Conservation (phyloP, 2,113 vertebrate species). For the Callopanchax toddi region DNA sequence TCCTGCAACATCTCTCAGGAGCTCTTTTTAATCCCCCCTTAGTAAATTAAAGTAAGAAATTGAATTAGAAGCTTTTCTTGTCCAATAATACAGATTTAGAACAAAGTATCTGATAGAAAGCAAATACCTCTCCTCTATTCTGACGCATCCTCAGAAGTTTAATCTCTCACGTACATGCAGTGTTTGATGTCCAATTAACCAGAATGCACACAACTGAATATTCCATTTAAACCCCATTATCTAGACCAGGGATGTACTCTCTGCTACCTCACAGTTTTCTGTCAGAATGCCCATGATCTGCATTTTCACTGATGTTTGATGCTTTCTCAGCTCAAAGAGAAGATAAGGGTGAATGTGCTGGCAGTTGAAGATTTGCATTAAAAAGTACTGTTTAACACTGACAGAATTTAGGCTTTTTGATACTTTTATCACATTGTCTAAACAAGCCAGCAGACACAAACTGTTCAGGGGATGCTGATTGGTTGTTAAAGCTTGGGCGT, state of each 20-base stretch:
- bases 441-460: background rate
- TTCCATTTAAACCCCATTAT: slow-evolving; percentile 69
- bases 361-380: slow-evolving; percentile 17
- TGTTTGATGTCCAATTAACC: slow-evolving; percentile 77
- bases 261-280: slow-evolving; percentile 51
- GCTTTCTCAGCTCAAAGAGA: slow-evolving; percentile 26
- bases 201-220: slow-evolving; percentile 70
- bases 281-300: slow-evolving; percentile 64
- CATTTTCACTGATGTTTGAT: slow-evolving; percentile 50
- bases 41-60: slow-evolving; percentile 74
- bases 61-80: slow-evolving; percentile 73
- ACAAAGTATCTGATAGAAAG: slow-evolving; percentile 71
- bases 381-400: slow-evolving; percentile 1
- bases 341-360: slow-evolving; percentile 28
- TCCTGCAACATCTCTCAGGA: slow-evolving; percentile 67
- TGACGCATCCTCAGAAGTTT: slow-evolving; percentile 70
- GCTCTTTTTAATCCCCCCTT: slow-evolving; percentile 59
- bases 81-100: slow-evolving; percentile 68
- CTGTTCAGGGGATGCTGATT: background rate
- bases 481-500: background rate
- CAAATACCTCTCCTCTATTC: slow-evolving; percentile 63
- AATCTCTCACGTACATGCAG: slow-evolving; percentile 68
- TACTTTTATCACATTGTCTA: background rate
- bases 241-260: slow-evolving; percentile 56
- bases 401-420: slow-evolving; percentile 9